Conservation (phyloP, 2,888 invertebrate genomes). For the Pinctada fucata region DNA sequence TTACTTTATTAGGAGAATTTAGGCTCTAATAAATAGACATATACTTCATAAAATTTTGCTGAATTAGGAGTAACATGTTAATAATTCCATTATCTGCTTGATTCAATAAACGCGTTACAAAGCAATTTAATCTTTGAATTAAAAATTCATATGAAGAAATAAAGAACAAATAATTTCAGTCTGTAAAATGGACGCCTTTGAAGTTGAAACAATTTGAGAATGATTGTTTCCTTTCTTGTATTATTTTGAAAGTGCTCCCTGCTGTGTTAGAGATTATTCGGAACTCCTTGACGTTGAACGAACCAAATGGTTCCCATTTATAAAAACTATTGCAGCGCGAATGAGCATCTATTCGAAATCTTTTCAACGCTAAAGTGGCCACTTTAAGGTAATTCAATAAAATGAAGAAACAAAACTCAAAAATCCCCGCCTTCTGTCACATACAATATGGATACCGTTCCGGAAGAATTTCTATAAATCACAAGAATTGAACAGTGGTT, state of each 20-base stretch:
- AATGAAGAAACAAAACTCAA: conserved; percentile 20
- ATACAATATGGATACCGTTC: neutral
- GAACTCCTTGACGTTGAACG: neutral
- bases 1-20: too few species aligned
- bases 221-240: neutral
- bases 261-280: neutral
- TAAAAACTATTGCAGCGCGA: neutral
- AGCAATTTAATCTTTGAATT: too few species aligned
- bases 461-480: too few species aligned
- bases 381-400: conserved; percentile 16
- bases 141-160: neutral
- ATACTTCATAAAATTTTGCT: too few species aligned
- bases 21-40: too few species aligned
- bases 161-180: neutral
- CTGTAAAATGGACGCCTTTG: neutral
- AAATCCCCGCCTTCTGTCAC: conserved; percentile 20
- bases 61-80: too few species aligned
- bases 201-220: neutral
- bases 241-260: neutral
- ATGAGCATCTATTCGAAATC: neutral
- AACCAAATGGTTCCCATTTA: neutral
- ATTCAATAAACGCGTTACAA: too few species aligned
- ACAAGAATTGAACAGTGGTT: too few species aligned
- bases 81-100: too few species aligned
- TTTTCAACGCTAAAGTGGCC: conserved; percentile 1